Percentiles rank a stretch among this genome's conserved stretches.
These are phyloP conservation scores for Apogon hyalosoma DNA, from an alignment of 2,797 vertebrate genomes.

Conservation along the genomic window DNA sequence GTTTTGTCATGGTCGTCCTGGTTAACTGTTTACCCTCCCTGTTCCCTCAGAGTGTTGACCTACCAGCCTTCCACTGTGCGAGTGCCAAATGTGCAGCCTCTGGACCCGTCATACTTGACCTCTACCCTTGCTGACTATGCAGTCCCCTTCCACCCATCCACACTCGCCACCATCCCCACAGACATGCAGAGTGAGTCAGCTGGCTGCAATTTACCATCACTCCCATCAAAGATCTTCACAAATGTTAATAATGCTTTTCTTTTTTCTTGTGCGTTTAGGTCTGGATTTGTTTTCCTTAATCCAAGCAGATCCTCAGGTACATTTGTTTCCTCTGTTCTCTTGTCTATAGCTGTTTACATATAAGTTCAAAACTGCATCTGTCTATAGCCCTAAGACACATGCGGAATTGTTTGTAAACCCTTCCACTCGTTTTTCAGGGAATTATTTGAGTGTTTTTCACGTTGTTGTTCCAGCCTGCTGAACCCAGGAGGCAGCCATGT, in stretches of 20 bases:
- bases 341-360: not conserved
- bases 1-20: not conserved
- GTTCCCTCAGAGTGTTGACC: slow-evolving; percentile 88
- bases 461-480: too few relatives aligned
- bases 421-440: too few relatives aligned
- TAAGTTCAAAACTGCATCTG: not conserved
- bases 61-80: slow-evolving; percentile 92
- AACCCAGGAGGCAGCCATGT: too few relatives aligned
- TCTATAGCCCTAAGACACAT: too few relatives aligned
- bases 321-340: not conserved
- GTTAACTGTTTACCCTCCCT: not conserved
- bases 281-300: slow-evolving; percentile 96
- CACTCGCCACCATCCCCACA: slow-evolving; percentile 89
- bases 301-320: slow-evolving; percentile 95
- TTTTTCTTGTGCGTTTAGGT: slow-evolving; percentile 80
- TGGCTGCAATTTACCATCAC: not conserved
- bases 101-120: slow-evolving; percentile 89
- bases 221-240: fast-evolving
- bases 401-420: too few relatives aligned
- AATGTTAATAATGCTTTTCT: not conserved
- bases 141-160: slow-evolving; percentile 92
- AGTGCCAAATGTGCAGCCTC: slow-evolving; percentile 87
- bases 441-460: too few relatives aligned
- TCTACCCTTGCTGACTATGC: slow-evolving; percentile 92
- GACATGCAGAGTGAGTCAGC: slow-evolving; percentile 92